phyloP scores from a whole-genome alignment of 2,797 vertebrate species.

The Brotogeris chrysoptera region DNA sequence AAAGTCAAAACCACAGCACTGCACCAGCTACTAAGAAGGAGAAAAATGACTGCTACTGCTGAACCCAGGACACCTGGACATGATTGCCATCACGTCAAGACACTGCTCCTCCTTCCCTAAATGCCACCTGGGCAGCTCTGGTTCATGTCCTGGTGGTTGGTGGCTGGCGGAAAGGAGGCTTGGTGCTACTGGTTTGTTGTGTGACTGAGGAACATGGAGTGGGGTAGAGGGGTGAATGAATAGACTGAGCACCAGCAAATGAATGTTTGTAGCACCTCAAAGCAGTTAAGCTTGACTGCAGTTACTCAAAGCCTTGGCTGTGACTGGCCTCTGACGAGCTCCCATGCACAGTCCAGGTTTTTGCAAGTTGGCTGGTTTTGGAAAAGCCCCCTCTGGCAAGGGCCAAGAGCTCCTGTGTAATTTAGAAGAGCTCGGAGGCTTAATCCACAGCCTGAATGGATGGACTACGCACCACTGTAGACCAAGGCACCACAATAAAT shows the following conservation, averaged over 20 bases:
- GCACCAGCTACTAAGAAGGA: too few species aligned
- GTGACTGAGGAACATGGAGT: neutral
- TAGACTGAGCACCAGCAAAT: neutral
- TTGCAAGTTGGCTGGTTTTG: neutral
- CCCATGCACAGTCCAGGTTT: neutral
- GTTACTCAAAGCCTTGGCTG: neutral
- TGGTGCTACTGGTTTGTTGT: neutral
- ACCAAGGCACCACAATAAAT: neutral
- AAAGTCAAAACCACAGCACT: too few species aligned
- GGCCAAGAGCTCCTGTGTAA: neutral
- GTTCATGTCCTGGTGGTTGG: neutral
- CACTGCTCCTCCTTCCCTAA: neutral
- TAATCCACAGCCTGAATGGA: neutral
- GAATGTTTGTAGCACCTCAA: neutral
- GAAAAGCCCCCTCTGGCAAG: neutral
- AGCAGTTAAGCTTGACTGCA: neutral
- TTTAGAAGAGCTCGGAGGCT: neutral
- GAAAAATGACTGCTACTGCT: too few species aligned
- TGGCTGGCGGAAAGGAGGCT: neutral
- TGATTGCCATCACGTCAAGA: rapidly evolving
- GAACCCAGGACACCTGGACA: too few species aligned
- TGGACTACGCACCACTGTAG: neutral
- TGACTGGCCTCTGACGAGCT: neutral
- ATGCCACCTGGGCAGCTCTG: neutral
- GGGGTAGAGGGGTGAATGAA: neutral